These are phyloP conservation scores for Chaetogeoica ovagalla DNA, from an alignment of 2,888 invertebrate species.

Conservation along the genomic window DNA sequence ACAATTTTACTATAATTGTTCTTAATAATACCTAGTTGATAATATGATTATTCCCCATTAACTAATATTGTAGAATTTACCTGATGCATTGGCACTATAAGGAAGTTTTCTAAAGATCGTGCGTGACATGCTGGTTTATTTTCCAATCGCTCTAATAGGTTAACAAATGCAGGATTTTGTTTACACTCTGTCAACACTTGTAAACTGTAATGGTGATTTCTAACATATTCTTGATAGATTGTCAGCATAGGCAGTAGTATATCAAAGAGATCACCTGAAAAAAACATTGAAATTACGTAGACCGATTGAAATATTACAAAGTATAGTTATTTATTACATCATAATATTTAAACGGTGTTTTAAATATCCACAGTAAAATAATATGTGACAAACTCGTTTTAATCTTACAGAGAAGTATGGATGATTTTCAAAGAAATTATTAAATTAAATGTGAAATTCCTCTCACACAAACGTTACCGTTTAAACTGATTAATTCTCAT, in stretches of 20 bases:
- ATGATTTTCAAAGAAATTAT: neutral
- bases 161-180: constrained; percentile 77
- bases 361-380: neutral
- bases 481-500: neutral
- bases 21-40: too few relatives aligned
- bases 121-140: constrained; percentile 84
- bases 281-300: neutral
- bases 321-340: neutral
- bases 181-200: constrained; percentile 92
- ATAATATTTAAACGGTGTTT: too few relatives aligned
- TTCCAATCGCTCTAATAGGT: constrained; percentile 77
- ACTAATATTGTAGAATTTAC: constrained; percentile 60
- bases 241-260: constrained; percentile 93
- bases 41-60: neutral
- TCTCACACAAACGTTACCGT: neutral
- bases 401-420: neutral
- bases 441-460: constrained; percentile 9
- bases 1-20: neutral
- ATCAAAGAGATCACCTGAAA: constrained; percentile 86
- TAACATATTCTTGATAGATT: constrained; percentile 92
- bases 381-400: neutral
- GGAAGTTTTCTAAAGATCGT: constrained; percentile 81
- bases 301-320: neutral
- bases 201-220: constrained; percentile 91
- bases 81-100: constrained; percentile 95